A percentile compares a stretch with the other conserved stretches of the same genome.
Conservation (phyloP, 2,797 vertebrate species). For the Cossypha heuglini region DNA sequence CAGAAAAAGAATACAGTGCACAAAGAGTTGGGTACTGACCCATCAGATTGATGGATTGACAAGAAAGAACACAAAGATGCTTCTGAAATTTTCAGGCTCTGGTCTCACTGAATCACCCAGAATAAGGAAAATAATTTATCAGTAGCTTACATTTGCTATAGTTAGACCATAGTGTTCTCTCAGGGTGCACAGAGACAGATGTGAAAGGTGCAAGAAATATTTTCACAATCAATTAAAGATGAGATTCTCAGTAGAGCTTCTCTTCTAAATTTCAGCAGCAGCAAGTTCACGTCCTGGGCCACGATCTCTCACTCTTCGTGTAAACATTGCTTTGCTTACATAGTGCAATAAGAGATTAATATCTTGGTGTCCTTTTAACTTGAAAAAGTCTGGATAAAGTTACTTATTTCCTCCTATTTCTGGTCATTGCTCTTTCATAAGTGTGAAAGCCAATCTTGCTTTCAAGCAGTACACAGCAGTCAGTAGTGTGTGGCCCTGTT, state of each 20-base stretch:
- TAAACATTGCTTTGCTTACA: neutral
- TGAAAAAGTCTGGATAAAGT: neutral
- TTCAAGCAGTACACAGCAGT: neutral
- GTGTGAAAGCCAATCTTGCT: neutral
- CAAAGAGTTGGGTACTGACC: neutral
- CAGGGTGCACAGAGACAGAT: neutral
- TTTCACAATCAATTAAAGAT: neutral
- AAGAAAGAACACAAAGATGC: neutral
- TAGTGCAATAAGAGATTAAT: neutral
- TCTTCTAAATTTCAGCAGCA: neutral
- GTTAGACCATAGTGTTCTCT: neutral
- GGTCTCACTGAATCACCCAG: neutral
- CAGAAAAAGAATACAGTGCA: neutral
- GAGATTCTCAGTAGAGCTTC: neutral
- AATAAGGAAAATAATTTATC: neutral
- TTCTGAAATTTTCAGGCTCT: neutral
- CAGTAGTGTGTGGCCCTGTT: neutral
- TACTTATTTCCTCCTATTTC: neutral
- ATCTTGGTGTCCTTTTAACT: neutral
- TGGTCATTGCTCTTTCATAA: neutral
- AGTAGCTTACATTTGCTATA: neutral
- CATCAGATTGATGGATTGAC: neutral
- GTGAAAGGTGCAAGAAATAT: neutral
- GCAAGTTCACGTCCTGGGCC: neutral
- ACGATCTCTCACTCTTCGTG: neutral